These are phyloP conservation scores for Rissa tridactyla DNA, from an alignment of 2,113 vertebrate genomes.

Conservation along the genomic window DNA sequence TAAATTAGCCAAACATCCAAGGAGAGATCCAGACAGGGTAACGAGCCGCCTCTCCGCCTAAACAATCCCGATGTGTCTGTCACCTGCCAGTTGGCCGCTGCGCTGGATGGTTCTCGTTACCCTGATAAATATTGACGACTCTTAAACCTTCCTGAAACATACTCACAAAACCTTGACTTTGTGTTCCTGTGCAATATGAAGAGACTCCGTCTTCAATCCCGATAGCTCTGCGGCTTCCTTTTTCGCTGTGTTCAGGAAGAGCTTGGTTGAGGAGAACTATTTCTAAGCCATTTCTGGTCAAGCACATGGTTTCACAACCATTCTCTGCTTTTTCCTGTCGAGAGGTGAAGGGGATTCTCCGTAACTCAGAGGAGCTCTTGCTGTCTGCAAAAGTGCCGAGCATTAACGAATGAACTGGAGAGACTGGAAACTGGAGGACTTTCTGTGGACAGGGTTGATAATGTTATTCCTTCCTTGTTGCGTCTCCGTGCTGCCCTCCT, in stretches of 20 bases:
- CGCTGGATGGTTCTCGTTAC: background rate
- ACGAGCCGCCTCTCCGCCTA: background rate
- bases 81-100: background rate
- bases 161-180: slow-evolving; percentile 1
- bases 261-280: background rate
- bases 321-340: background rate
- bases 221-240: background rate
- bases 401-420: slow-evolving; percentile 1
- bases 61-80: background rate
- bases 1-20: slow-evolving; percentile 13
- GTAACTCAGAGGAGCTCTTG: background rate
- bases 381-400: background rate
- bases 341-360: background rate
- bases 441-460: slow-evolving; percentile 22
- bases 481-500: slow-evolving; percentile 30
- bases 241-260: slow-evolving; percentile 40
- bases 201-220: slow-evolving; percentile 33
- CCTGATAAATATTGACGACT: background rate
- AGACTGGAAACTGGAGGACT: slow-evolving; percentile 17
- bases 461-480: background rate
- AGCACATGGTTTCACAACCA: background rate
- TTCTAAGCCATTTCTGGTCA: background rate
- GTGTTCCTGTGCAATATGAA: slow-evolving; percentile 49
- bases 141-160: slow-evolving; percentile 43
- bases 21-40: background rate